phyloP scores from a whole-genome alignment of 2,888 invertebrate species.

The Petrolisthes cinctipes region DNA sequence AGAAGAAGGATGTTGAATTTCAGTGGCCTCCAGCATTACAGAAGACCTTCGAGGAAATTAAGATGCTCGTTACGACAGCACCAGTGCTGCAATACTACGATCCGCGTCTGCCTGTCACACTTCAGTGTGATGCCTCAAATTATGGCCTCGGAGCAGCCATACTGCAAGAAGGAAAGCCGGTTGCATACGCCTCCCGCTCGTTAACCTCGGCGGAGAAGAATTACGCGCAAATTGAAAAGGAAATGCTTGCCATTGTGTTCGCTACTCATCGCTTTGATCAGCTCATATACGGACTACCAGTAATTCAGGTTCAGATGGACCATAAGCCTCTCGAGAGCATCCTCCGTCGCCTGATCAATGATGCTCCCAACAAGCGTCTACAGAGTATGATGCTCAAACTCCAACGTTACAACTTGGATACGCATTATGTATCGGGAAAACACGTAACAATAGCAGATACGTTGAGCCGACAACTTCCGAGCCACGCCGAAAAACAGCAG shows the following conservation, averaged over 20 bases:
- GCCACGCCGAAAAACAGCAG: too few species aligned
- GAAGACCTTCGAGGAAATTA: neutral
- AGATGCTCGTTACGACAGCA: neutral
- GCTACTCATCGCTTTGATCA: conserved; percentile 1
- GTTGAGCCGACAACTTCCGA: too few species aligned
- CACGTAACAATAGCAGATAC: too few species aligned
- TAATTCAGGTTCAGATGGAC: neutral
- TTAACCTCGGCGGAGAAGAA: neutral
- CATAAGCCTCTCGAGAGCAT: neutral
- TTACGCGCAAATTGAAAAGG: conserved; percentile 3
- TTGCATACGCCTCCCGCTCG: neutral
- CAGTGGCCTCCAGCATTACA: neutral
- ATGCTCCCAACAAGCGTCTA: neutral
- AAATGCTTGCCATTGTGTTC: neutral
- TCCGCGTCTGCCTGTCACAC: neutral
- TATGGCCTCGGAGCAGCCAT: neutral
- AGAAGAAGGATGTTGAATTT: neutral
- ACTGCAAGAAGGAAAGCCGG: neutral
- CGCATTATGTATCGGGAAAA: too few species aligned
- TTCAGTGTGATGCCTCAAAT: neutral
- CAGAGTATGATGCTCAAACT: neutral
- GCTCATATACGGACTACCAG: neutral
- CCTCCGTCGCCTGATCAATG: neutral
- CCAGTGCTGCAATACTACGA: neutral
- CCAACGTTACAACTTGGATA: neutral